These are phyloP conservation scores for Lithophane socia DNA, from an alignment of 2,888 invertebrate species.

Conservation along the genomic window DNA sequence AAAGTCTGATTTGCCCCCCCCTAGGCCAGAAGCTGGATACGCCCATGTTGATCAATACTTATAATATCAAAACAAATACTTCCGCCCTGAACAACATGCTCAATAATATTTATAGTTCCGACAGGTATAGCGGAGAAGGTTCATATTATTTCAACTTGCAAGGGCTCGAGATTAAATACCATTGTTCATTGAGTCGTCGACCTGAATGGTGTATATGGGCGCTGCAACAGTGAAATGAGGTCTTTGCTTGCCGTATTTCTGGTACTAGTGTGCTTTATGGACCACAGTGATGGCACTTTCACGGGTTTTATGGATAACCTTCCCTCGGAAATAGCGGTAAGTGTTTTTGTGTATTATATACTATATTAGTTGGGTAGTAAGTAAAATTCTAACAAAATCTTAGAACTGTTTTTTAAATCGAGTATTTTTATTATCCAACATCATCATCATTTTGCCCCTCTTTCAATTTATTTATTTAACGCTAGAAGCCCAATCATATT, in stretches of 20 bases:
- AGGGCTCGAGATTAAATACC: constrained; percentile 6
- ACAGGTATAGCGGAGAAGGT: not conserved
- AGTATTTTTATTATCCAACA: not conserved
- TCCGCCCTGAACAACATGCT: not conserved
- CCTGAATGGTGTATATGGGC: constrained; percentile 27
- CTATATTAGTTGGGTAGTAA: not conserved
- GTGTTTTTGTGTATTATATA: constrained; percentile 21
- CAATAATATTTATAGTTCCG: constrained; percentile 9
- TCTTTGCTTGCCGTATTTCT: constrained; percentile 32
- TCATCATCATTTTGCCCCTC: not conserved
- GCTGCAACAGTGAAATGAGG: constrained; percentile 43
- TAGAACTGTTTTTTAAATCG: not conserved
- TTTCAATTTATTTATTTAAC: not conserved
- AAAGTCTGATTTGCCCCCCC: no score
- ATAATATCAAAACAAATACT: not conserved
- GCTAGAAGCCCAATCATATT: not conserved
- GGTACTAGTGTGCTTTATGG: constrained; percentile 42
- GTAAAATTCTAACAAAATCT: not conserved
- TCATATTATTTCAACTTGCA: constrained; percentile 8
- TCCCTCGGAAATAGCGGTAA: constrained; percentile 52
- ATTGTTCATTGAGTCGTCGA: constrained; percentile 15
- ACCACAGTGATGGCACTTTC: constrained; percentile 40
- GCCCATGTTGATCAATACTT: not conserved
- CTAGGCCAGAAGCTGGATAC: no score
- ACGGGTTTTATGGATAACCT: constrained; percentile 49